phyloP scores from a whole-genome alignment of 2,113 vertebrate species.

The Passer domesticus region DNA sequence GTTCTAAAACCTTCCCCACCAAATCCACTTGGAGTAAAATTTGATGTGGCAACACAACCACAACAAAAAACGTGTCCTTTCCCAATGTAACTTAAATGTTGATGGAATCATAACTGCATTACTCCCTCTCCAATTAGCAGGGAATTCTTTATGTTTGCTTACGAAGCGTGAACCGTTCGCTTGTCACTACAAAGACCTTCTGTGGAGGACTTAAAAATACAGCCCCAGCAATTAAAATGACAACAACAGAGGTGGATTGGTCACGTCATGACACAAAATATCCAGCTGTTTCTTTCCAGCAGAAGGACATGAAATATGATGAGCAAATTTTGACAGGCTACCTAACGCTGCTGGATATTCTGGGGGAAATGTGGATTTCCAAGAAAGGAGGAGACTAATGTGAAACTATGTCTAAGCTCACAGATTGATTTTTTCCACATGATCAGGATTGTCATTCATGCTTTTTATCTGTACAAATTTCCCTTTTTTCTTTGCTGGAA shows the following conservation, averaged over 20 bases:
- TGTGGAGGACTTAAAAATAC: conserved; percentile 55
- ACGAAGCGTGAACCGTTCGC: conserved; percentile 42
- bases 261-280: conserved; percentile 33
- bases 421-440: neutral
- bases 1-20: neutral
- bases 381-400: neutral
- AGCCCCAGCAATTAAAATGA: conserved; percentile 65
- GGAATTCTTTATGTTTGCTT: conserved; percentile 61
- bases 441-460: neutral
- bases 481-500: neutral
- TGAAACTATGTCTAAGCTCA: neutral
- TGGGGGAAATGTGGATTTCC: neutral
- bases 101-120: conserved; percentile 57
- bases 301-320: neutral
- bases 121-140: conserved; percentile 55
- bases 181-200: conserved; percentile 66
- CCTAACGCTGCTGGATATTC: neutral
- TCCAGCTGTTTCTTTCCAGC: conserved; percentile 42
- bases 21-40: neutral
- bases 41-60: neutral
- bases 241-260: conserved; percentile 60
- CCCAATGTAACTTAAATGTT: conserved; percentile 51
- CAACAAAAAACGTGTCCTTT: neutral
- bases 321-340: neutral
- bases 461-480: neutral